Evolutionary conservation across 2,888 invertebrate species (phyloP).

Genomic region (Trichopoda pennipes): DNA sequence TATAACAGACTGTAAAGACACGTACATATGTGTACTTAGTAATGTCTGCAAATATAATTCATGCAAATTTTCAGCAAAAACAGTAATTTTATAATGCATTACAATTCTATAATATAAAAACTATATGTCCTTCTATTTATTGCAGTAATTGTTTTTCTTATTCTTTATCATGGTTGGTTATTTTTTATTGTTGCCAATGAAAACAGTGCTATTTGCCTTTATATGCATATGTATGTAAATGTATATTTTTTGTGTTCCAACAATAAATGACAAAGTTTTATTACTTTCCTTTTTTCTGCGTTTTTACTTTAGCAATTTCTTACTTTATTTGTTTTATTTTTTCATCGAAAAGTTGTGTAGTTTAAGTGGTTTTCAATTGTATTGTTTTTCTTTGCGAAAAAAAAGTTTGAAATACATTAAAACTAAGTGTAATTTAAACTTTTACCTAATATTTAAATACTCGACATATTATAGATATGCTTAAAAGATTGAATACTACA

Average conservation of each 20-base stretch:
- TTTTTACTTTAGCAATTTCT: background rate
- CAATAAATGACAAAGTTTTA: slow-evolving; percentile 48
- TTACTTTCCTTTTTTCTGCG: slow-evolving; percentile 13
- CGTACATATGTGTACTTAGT: background rate
- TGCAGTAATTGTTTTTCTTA: slow-evolving; percentile 26
- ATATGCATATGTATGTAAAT: background rate
- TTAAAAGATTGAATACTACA: slow-evolving; percentile 15
- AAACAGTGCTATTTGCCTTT: slow-evolving; percentile 17
- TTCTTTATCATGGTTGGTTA: slow-evolving; percentile 27
- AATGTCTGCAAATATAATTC: background rate
- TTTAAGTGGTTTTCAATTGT: slow-evolving; percentile 55
- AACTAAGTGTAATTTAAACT: slow-evolving; percentile 49
- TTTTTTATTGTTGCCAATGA: background rate
- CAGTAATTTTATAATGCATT: slow-evolving; percentile 6
- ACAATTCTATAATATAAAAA: slow-evolving; percentile 30
- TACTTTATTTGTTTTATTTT: slow-evolving; percentile 7
- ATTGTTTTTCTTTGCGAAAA: background rate
- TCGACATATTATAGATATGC: slow-evolving; percentile 17
- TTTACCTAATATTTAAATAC: slow-evolving; percentile 21
- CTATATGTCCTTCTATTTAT: background rate
- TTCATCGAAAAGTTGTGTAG: slow-evolving; percentile 7
- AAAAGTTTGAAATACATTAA: slow-evolving; percentile 23
- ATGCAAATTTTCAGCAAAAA: slow-evolving; percentile 27
- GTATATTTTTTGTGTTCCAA: background rate
- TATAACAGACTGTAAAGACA: too few species aligned